These are phyloP conservation scores for Eolophus roseicapilla DNA, from an alignment of 2,113 vertebrate species.

Conservation along the genomic window DNA sequence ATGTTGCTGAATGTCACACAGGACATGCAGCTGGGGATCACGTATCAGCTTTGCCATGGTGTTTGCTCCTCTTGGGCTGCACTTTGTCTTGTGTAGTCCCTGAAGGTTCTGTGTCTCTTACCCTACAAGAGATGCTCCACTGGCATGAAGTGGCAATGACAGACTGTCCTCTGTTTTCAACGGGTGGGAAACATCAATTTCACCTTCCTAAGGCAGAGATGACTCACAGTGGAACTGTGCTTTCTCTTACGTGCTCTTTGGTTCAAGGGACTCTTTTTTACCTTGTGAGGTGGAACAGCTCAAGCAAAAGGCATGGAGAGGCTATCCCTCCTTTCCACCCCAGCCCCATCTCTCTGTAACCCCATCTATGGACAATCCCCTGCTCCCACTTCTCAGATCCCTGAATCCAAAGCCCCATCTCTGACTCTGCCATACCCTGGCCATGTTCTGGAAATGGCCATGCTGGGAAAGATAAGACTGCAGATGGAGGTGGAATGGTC, in stretches of 20 bases:
- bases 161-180: not conserved
- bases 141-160: not conserved
- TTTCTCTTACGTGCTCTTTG: fast-evolving
- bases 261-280: not conserved
- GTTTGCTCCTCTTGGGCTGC: not conserved
- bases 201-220: not conserved
- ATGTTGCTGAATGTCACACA: not conserved
- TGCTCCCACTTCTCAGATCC: not conserved
- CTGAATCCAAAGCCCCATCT: fast-evolving
- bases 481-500: fast-evolving
- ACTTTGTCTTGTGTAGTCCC: not conserved
- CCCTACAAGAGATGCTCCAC: fast-evolving
- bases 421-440: not conserved
- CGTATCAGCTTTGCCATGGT: fast-evolving
- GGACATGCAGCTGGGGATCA: not conserved
- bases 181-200: not conserved
- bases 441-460: fast-evolving
- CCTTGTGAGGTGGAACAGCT: not conserved
- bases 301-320: not conserved
- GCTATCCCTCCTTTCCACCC: not conserved
- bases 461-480: not conserved
- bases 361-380: not conserved
- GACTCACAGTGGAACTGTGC: fast-evolving
- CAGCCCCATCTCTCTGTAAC: not conserved
- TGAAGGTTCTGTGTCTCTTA: not conserved